Base-by-base conservation (phyloP, 2,113 vertebrate species). In the Fulica atra region DNA sequence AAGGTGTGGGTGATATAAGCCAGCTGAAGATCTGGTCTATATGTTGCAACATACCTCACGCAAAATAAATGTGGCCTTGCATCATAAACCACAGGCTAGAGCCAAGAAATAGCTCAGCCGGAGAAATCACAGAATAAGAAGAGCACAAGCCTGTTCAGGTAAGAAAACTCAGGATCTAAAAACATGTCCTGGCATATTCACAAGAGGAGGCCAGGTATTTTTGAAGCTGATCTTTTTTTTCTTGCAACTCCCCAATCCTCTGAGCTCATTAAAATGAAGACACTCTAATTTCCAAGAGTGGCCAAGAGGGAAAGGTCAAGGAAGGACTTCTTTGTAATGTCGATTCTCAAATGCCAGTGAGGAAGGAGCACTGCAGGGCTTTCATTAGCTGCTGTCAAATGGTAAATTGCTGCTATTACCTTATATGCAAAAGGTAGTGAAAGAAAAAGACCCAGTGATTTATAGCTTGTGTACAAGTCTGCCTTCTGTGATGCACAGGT, bases 111-210 rank as follows among this genome's bases (percentile, higher is more conserved):
- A 94, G 85, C 82, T 89, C 79, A 86, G 88, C 72, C 74, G 29
- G 46, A 94, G 48, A 83, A 96, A 54, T 64, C 85, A 72, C 16
- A 84, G 77, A 79, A 76, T 63, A 38, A 78, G 91, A 60, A 87
- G 76, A 93, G 84, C 84, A 88, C 86, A 96, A 96, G 93, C 35
- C 84, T 36, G n/a, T 83, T 94, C 92, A 94, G 83, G 94, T 90
- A 56, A 72, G 88, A 82, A 70, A 5, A 18, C 36, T 68, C 65
- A 57, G 35, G 50, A 89, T 66, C 81, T 71, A 25, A 86, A 94
- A 93, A 89, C 95, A 35, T 78, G 93, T 38, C 91, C 87, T 82
- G 88, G 82, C 95, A 87, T 9, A 95, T 60, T 89, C n/a, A 6
- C 66, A 51, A 65, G 91, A 91, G 63, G 24, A 85, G 72, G 44